Evolutionary conservation across 2,113 vertebrate species (phyloP).

Genomic region (Stictonetta naevosa): DNA sequence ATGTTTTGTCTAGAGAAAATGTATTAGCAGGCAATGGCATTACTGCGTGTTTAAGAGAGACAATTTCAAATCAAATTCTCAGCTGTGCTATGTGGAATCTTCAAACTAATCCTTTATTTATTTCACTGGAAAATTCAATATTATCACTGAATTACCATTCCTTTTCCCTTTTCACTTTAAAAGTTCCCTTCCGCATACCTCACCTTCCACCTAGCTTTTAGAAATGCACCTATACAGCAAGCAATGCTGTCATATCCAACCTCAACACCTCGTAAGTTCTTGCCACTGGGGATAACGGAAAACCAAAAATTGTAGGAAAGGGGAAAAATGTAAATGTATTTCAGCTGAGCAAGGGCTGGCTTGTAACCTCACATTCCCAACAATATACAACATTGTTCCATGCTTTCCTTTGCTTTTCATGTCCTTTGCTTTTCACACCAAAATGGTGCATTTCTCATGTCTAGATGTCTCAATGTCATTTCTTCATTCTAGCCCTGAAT

Average conservation of each 20-base stretch:
- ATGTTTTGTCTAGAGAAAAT: slow-evolving; percentile 9
- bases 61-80: not conserved
- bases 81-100: not conserved
- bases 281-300: not conserved
- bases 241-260: not conserved
- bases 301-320: not conserved
- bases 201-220: not conserved
- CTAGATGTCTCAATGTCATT: no score
- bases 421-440: not conserved
- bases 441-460: not conserved
- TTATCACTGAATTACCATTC: slow-evolving; percentile 14
- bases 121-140: not conserved
- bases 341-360: not conserved
- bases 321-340: not conserved
- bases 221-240: not conserved
- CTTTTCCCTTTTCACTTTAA: not conserved
- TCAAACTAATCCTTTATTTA: slow-evolving; percentile 28
- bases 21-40: not conserved
- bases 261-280: not conserved
- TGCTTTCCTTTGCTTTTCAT: not conserved
- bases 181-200: not conserved
- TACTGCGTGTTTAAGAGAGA: not conserved
- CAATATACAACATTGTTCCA: not conserved
- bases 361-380: not conserved
- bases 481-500: not conserved